These are phyloP conservation scores for Triplophysa dalaica DNA, from an alignment of 2,113 vertebrate species.

Conservation along the genomic window DNA sequence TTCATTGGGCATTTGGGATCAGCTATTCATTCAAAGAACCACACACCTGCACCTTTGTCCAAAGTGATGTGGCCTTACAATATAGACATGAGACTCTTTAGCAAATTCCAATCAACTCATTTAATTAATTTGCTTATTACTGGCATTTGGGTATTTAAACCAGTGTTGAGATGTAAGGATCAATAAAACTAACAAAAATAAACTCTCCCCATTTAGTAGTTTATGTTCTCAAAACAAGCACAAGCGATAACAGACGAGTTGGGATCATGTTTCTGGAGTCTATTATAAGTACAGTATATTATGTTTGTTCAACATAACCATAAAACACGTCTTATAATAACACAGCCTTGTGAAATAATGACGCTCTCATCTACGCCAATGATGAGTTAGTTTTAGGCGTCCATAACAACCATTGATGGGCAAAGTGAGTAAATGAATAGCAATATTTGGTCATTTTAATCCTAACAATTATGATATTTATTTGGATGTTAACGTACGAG, in stretches of 20 bases:
- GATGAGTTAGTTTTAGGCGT: background rate
- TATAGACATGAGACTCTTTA: background rate
- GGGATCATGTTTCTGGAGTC: background rate
- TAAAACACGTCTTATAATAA: background rate
- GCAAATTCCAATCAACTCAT: no score
- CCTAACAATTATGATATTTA: background rate
- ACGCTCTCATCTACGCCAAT: background rate
- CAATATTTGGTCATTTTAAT: background rate
- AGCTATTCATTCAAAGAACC: slow-evolving; percentile 15
- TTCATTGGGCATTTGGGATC: slow-evolving; percentile 4
- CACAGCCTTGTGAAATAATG: background rate
- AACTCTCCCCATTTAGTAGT: no score
- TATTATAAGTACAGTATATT: background rate
- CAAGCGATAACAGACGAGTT: background rate
- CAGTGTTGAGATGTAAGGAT: no score
- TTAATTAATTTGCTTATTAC: no score
- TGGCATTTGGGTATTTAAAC: no score
- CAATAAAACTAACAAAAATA: background rate
- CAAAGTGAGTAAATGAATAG: background rate
- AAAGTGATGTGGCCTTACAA: slow-evolving; percentile 1
- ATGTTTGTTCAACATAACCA: background rate
- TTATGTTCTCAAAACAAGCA: background rate
- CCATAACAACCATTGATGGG: background rate
- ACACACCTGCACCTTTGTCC: slow-evolving; percentile 24
- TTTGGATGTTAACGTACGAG: no score